Evolutionary conservation across 2,888 invertebrate genomes (phyloP).

Genomic region (Orthonevra nobilis): DNA sequence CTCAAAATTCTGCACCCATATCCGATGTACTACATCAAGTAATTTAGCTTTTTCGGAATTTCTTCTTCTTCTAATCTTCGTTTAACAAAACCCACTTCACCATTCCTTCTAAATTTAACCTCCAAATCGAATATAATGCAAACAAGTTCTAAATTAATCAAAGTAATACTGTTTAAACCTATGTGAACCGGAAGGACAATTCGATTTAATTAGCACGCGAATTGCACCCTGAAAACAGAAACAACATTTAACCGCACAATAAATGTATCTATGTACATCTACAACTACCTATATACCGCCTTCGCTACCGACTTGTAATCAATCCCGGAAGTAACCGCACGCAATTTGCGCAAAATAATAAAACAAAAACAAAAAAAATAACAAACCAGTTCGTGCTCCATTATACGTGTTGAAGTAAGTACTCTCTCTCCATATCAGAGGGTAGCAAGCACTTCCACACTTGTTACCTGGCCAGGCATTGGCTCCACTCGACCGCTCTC

Average conservation of each 20-base stretch:
- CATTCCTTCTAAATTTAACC: conserved; percentile 6
- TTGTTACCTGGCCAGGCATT: conserved; percentile 42
- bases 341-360: conserved; percentile 60
- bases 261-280: neutral
- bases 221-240: conserved; percentile 35
- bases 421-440: neutral
- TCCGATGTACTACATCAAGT: too few relatives aligned
- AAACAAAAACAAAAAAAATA: conserved; percentile 21
- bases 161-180: too few relatives aligned
- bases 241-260: conserved; percentile 10
- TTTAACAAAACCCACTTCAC: too few relatives aligned
- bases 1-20: too few relatives aligned
- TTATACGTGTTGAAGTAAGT: conserved; percentile 25
- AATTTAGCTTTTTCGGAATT: too few relatives aligned
- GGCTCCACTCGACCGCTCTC: conserved; percentile 62
- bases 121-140: conserved; percentile 46
- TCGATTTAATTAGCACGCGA: conserved; percentile 56
- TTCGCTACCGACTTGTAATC: conserved; percentile 43
- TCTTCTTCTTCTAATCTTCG: too few relatives aligned
- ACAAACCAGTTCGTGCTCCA: conserved; percentile 52
- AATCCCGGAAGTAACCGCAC: conserved; percentile 64
- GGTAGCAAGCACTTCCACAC: conserved; percentile 5
- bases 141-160: conserved; percentile 23
- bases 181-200: conserved; percentile 44
- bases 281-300: neutral